Evolutionary conservation across 2,113 vertebrate species (phyloP).

Genomic region (Arenaria interpres): DNA sequence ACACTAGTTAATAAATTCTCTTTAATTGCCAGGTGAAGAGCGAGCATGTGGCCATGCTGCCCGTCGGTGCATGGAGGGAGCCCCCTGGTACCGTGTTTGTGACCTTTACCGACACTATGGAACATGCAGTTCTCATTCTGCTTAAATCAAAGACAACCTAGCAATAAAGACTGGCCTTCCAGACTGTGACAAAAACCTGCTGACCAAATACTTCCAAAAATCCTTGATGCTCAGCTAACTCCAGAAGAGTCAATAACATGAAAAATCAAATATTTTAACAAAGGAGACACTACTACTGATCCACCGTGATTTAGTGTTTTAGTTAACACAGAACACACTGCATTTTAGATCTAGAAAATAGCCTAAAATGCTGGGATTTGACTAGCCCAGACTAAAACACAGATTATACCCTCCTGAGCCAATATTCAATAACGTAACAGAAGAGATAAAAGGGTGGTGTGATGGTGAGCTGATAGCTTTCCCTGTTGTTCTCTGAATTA

Average conservation of each 20-base stretch:
- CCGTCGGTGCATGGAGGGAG: fast-evolving
- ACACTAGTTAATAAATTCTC: neutral
- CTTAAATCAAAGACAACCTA: neutral
- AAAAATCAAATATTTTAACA: neutral
- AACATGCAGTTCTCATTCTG: neutral
- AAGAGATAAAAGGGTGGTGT: neutral
- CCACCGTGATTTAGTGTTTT: neutral
- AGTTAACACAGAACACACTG: neutral
- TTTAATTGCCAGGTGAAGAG: neutral
- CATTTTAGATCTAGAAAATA: neutral
- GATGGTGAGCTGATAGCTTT: neutral
- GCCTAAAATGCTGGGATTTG: neutral
- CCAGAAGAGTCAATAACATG: neutral
- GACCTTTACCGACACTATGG: neutral
- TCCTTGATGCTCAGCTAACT: neutral
- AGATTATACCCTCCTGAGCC: neutral
- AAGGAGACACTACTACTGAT: neutral
- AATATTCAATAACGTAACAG: neutral
- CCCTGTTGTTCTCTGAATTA: neutral
- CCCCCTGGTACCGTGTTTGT: neutral
- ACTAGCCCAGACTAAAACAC: neutral
- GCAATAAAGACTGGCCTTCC: neutral
- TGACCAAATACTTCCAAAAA: neutral
- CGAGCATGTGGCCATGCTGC: fast-evolving
- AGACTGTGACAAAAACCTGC: neutral